Evolutionary conservation across 2,113 vertebrate genomes (phyloP), one percentile per base, ranked within the genome.

Genomic region (Serilophus lunatus): DNA sequence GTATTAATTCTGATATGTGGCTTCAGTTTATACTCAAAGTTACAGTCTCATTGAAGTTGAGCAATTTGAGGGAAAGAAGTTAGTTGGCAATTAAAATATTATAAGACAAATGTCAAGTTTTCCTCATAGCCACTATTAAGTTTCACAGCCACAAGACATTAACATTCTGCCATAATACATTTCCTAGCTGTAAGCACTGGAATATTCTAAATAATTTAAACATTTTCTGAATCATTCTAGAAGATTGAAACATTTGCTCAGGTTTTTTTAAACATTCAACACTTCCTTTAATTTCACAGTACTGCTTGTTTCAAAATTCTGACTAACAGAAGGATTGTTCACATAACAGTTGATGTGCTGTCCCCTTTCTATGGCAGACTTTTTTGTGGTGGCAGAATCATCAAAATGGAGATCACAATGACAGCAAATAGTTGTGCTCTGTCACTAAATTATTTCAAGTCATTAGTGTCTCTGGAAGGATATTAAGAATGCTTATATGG

Each of bases 1-100:
- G 13, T 44, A 64, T 42, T 65, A 81, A 50, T 44, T 84, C 17
- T 60, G 51, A 78, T 81, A 63, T 0, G 0, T 25, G 10, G 38
- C 3, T 22, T 78, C 76, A 40, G 13, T 33, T 66, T 40, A 64
- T 12, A 88, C 7, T 28, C n/a, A 31, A 85, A 69, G n/a, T 82
- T 69, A 84, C 11, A 64, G 49, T 13, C 24, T 69, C 31, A 44
- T 15, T 56, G 29, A n/a, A 80, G 36, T 40, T 57, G 10, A 91
- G 42, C 18, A 45, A 29, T 40, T 45, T 66, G 47, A 0, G 0
- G 28, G 38, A 78, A 80, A 17, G 44, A 18, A 65, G 19, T 4
- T 45, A 59, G 44, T 6, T 4, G 3, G 29, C 25, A 65, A 51
- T 63, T 35, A 61, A 49, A 79, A 82, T 33, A 13, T 61, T 35